Percentiles rank a stretch among this genome's conserved stretches.
Evolutionary conservation across 2,113 vertebrate genomes (phyloP).

Genomic region (Erythrolamprus reginae): DNA sequence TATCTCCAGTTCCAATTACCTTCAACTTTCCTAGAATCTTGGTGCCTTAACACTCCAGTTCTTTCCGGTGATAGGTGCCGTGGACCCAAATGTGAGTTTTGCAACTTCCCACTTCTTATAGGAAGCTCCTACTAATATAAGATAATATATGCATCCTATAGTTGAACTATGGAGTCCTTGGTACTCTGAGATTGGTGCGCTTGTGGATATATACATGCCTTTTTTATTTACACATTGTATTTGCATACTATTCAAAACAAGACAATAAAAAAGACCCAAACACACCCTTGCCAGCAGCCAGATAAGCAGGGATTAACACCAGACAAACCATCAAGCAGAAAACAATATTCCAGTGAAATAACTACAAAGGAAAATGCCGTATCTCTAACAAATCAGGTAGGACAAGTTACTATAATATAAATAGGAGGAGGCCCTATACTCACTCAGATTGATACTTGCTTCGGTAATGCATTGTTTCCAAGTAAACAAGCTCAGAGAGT

Average conservation of each 20-base stretch:
- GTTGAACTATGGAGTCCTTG: not conserved
- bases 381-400: not conserved
- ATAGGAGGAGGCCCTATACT: not conserved
- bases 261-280: not conserved
- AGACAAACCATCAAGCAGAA: not conserved
- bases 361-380: not conserved
- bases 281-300: no score
- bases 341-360: not conserved
- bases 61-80: not conserved
- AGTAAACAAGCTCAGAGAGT: no score
- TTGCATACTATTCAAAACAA: not conserved
- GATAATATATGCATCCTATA: not conserved
- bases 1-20: not conserved
- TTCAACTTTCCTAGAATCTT: not conserved
- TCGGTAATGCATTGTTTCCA: not conserved
- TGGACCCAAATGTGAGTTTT: not conserved
- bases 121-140: not conserved
- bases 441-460: not conserved
- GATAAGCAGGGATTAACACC: no score
- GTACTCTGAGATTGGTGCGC: not conserved
- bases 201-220: not conserved
- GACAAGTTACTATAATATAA: not conserved
- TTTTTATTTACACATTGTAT: not conserved
- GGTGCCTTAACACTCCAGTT: not conserved
- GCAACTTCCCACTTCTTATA: not conserved